Evolutionary conservation across 53 echinoderm and acorn worm genomes (phyloP), one percentile per base, ranked within the genome.

Genomic region (Stichopus horrens): DNA sequence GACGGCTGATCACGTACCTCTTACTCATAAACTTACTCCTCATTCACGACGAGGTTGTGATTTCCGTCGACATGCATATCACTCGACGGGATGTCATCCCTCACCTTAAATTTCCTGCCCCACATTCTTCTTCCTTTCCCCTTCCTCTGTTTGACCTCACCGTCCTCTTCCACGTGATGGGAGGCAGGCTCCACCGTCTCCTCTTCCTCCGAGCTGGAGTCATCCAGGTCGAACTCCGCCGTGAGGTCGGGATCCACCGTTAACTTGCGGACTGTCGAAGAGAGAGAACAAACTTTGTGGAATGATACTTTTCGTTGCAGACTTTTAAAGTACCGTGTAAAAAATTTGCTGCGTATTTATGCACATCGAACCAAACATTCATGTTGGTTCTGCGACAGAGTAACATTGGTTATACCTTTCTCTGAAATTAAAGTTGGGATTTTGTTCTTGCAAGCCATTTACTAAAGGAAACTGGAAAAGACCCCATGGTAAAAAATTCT

Each of bases 91-190:
- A 37, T 52, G 77, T 54, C 37, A 76, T 52, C 76, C 57, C 90
- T 91, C 90, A 96, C 96, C 96, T 96, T 96, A 73, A 96, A 96
- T 79, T 89, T 84, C 90, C 95, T 96, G 58, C 96, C 96, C 96
- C 96, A 96, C 92, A 96, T 95, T 18, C 96, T 71, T 52, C 91
- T 89, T 4, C 95, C 92, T 59, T 96, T 96, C 21, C 86, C 94
- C 84, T 96, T 96, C 20, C 88, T 87, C 8, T 86, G 53, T 56
- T 74, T 77, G 11, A 71, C 56, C 63, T 58, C 67, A 4, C 14
- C 88, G 18, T 88, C 84, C 8, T 86, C 89, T 11, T 83, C 86
- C 19, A 21, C 52, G 6, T 58, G 81, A 21, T 81, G 58, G 21
- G 21, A n/a, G 14, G 9, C 85, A 4, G 52, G 53, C 6, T 58